Evolutionary conservation across 2,797 vertebrate genomes (phyloP).

Genomic region (Bradypus variegatus): DNA sequence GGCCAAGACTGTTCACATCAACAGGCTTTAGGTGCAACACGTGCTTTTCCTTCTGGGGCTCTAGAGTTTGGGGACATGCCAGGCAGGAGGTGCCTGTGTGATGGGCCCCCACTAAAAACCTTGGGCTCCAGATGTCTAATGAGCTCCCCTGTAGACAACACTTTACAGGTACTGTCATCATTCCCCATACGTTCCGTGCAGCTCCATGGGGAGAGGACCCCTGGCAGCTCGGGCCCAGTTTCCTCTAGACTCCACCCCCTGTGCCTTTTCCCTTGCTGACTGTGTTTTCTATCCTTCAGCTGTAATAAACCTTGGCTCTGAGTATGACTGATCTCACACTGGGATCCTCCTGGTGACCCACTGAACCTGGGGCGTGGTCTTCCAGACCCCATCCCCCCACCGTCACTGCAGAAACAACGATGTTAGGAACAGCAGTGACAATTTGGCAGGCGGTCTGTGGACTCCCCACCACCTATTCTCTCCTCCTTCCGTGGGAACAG

Average conservation of each 20-base stretch:
- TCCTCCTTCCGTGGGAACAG: neutral
- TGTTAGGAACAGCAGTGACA: too few relatives aligned
- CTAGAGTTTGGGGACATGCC: too few relatives aligned
- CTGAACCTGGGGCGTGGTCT: neutral
- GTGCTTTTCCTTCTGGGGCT: neutral
- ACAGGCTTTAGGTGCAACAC: accelerated
- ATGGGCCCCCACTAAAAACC: neutral
- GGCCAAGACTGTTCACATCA: accelerated
- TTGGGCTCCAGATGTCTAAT: neutral
- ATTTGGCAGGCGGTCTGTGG: neutral
- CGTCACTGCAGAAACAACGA: too few relatives aligned
- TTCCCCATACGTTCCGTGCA: accelerated
- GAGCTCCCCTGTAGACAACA: neutral
- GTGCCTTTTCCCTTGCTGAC: neutral
- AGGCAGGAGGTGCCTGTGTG: neutral
- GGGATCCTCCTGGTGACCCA: neutral
- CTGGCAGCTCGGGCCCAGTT: accelerated
- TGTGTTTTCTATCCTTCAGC: neutral
- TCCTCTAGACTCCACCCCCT: neutral
- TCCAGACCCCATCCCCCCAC: neutral
- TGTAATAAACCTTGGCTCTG: neutral
- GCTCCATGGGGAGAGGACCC: neutral
- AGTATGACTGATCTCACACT: too few relatives aligned
- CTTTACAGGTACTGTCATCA: neutral
- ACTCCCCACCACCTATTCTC: neutral